A percentile compares a stretch with the other conserved stretches of the same genome.
These are phyloP conservation scores for Hydropsyche tenuis DNA, from an alignment of 1,140 invertebrate species.

Conservation along the genomic window DNA sequence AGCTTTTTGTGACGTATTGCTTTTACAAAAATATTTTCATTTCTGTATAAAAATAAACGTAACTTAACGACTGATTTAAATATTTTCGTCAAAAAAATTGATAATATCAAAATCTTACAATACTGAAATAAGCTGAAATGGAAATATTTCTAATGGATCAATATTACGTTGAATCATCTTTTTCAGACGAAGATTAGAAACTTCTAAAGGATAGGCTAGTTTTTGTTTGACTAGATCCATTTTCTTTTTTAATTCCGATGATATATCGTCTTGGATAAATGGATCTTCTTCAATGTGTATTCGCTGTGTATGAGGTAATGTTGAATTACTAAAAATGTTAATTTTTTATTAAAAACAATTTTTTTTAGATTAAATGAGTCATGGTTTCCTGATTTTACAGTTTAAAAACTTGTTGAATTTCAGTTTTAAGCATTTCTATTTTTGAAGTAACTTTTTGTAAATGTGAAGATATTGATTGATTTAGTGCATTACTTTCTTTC, in stretches of 20 bases:
- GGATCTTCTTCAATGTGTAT: slow-evolving; percentile 70
- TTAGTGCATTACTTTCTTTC: slow-evolving; percentile 61
- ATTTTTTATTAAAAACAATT: too few relatives aligned
- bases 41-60: slow-evolving; percentile 52
- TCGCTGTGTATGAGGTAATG: slow-evolving; percentile 66
- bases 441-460: background rate
- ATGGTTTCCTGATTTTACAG: too few relatives aligned
- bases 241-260: slow-evolving; percentile 65
- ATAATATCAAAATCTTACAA: slow-evolving; percentile 34
- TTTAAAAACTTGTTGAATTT: slow-evolving; percentile 3
- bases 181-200: slow-evolving; percentile 68
- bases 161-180: slow-evolving; percentile 77
- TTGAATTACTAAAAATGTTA: slow-evolving; percentile 62
- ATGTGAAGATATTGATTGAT: background rate
- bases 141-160: slow-evolving; percentile 69
- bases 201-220: slow-evolving; percentile 59
- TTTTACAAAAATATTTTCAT: slow-evolving; percentile 61
- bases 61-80: too few relatives aligned
- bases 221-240: slow-evolving; percentile 67
- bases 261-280: slow-evolving; percentile 68
- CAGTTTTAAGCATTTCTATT: background rate
- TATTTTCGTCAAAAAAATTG: background rate
- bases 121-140: slow-evolving; percentile 58
- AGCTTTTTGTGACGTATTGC: slow-evolving; percentile 70
- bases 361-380: too few relatives aligned